Percentiles rank a stretch among this genome's conserved stretches.
phyloP scores from a whole-genome alignment of 1,140 invertebrate genomes.

The Maniola jurtina region DNA sequence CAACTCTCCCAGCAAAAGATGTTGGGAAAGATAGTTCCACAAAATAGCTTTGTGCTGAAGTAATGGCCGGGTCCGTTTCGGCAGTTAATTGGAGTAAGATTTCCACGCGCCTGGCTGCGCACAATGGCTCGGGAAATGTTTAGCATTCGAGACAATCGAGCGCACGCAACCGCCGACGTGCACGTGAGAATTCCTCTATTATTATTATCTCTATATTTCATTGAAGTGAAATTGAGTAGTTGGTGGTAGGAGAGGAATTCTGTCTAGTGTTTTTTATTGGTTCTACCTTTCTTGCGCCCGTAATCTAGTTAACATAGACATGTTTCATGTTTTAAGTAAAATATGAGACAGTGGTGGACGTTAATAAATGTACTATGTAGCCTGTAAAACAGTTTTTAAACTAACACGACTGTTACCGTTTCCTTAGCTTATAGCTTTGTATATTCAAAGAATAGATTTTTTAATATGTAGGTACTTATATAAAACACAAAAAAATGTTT shows the following conservation, averaged over 20 bases:
- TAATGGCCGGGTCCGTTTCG: slow-evolving; percentile 44
- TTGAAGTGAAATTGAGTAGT: slow-evolving; percentile 23
- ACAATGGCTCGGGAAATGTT: slow-evolving; percentile 55
- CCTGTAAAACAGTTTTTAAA: too few relatives aligned
- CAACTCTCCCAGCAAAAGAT: neutral
- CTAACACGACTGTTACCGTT: too few relatives aligned
- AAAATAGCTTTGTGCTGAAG: slow-evolving; percentile 20
- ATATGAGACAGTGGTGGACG: too few relatives aligned
- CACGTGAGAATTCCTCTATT: slow-evolving; percentile 40
- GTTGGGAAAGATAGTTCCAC: slow-evolving; percentile 7
- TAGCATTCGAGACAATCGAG: slow-evolving; percentile 50
- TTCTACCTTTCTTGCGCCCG: too few relatives aligned
- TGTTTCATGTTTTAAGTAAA: too few relatives aligned
- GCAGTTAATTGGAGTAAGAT: slow-evolving; percentile 53
- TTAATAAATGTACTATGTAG: too few relatives aligned
- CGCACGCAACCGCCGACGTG: slow-evolving; percentile 31
- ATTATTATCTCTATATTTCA: slow-evolving; percentile 15
- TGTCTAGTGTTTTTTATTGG: neutral
- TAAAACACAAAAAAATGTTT: too few relatives aligned
- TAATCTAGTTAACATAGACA: too few relatives aligned
- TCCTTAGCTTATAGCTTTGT: too few relatives aligned
- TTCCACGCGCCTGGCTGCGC: slow-evolving; percentile 47
- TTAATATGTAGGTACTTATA: too few relatives aligned
- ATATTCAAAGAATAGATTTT: too few relatives aligned
- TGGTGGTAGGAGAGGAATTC: neutral